phyloP scores from a whole-genome alignment of 2,797 vertebrate genomes.

The Nothura maculosa region DNA sequence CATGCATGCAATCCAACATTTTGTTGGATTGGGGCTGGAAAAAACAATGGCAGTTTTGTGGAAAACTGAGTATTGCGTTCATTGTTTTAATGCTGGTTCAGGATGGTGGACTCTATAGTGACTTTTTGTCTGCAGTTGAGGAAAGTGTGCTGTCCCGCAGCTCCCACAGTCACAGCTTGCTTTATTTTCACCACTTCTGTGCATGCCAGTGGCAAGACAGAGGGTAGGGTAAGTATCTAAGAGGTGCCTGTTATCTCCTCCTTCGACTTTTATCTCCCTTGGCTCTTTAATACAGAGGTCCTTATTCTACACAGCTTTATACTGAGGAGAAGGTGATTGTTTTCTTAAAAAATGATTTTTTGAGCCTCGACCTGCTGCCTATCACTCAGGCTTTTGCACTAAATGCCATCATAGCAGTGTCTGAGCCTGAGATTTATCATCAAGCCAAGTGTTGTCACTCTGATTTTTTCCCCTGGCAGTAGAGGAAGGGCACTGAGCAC shows the following conservation, averaged over 20 bases:
- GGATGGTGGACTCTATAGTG: background rate
- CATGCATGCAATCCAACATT: rapidly evolving
- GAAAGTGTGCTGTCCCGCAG: background rate
- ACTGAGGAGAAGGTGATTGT: background rate
- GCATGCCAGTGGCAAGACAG: rapidly evolving
- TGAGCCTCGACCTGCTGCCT: background rate
- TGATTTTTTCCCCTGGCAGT: background rate
- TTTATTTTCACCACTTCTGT: background rate
- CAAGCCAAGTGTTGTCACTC: rapidly evolving
- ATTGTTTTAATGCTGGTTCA: background rate
- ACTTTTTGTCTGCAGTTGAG: too few species aligned
- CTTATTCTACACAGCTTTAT: background rate
- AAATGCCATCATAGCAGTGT: background rate
- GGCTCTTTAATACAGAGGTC: background rate
- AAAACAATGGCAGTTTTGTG: background rate
- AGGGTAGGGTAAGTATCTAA: background rate
- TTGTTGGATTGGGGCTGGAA: background rate
- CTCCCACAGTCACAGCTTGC: background rate
- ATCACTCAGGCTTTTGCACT: background rate
- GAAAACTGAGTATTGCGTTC: background rate
- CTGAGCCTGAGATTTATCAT: background rate
- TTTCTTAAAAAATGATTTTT: background rate
- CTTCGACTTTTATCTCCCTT: background rate
- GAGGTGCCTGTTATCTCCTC: too few species aligned
- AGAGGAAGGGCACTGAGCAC: background rate